Evolutionary conservation across 2,113 vertebrate species (phyloP), one percentile per base, ranked within the genome.

Genomic region (Cyanoramphus novaezelandiae): DNA sequence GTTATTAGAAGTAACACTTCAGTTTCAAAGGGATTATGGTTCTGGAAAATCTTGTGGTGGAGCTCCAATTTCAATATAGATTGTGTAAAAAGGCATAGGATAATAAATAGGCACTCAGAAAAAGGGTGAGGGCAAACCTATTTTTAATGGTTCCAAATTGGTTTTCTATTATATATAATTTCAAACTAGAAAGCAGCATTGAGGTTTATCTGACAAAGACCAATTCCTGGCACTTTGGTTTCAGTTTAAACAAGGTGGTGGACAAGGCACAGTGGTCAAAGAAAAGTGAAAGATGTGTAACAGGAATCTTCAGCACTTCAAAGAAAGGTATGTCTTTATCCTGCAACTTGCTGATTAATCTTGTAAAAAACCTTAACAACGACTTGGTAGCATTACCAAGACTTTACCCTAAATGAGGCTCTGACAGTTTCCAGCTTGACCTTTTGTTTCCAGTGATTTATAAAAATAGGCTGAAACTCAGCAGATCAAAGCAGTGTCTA

Each of bases 381-480:
- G 82, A 60, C 39, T 65, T 11, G 11, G 19, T 21, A 50, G 31
- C 25, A 20, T 13, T 59, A 29, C 10, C 47, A 50, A 37, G 65
- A 75, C 62, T 60, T 88, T 65, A 46, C 39, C 55, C 37, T 37
- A 64, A 62, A 63, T 21, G 31, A 80, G 59, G 27, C 52, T 88
- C 59, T 52, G 35, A 41, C 12, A n/a, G 43, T 86, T 92, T 93
- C 41, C 63, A 65, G 60, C 41, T 68, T 90, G 88, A 90, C 53
- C 77, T 93, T 35, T 17, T 62, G 44, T 70, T 94, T 80, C 70
- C 64, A 90, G 77, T n/a, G 70, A 76, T 93, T 88, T 90, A 95
- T 65, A 92, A 89, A 96, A 97, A 79, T 11, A 23, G 65, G 46
- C 59, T 90, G 72, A 95, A 94, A 93, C 37, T 60, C 27, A 86